phyloP scores from a whole-genome alignment of 2,797 vertebrate species.

The Scyliorhinus canicula region DNA sequence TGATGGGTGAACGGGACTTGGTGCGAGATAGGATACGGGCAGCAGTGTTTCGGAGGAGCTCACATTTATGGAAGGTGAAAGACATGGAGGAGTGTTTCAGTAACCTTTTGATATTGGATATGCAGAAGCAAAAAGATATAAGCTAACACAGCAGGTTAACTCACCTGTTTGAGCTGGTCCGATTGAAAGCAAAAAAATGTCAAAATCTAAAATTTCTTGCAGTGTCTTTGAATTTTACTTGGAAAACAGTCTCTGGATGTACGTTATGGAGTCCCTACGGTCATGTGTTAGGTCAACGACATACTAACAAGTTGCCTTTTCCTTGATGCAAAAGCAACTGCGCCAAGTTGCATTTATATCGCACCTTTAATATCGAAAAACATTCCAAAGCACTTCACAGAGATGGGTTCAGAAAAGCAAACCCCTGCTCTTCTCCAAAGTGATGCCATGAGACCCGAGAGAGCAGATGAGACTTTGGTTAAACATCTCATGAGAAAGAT shows the following conservation, averaged over 20 bases:
- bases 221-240: neutral
- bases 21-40: too few relatives aligned
- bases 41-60: too few relatives aligned
- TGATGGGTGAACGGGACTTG: too few relatives aligned
- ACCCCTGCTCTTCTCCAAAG: neutral
- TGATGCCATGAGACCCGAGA: neutral
- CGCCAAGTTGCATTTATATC: neutral
- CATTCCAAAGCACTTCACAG: neutral
- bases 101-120: neutral
- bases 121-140: neutral
- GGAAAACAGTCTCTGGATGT: neutral
- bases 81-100: too few relatives aligned
- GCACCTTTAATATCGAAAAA: neutral
- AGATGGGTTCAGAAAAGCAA: neutral
- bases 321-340: neutral
- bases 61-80: too few relatives aligned
- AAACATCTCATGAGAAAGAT: neutral
- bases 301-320: neutral
- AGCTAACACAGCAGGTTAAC: neutral
- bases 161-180: neutral
- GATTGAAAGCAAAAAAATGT: neutral
- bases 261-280: neutral
- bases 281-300: neutral
- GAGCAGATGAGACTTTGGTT: neutral
- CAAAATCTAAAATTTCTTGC: neutral